Percentiles rank a stretch among this genome's conserved stretches.
phyloP scores from a whole-genome alignment of 2,113 vertebrate genomes.

The Nothoprocta pentlandii region DNA sequence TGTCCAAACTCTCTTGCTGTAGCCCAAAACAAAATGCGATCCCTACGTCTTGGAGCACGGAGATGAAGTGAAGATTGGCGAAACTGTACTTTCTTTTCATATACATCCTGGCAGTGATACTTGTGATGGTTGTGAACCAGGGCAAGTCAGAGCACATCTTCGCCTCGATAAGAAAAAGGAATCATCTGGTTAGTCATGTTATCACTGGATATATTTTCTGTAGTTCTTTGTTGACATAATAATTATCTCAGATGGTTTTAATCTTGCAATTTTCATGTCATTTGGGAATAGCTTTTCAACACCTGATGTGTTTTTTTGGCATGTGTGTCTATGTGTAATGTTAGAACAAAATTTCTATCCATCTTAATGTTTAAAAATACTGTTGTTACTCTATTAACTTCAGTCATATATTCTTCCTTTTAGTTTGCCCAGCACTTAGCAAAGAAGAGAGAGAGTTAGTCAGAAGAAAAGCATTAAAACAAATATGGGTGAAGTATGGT shows the following conservation, averaged over 20 bases:
- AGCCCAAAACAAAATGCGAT: conserved; percentile 93
- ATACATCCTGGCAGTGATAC: conserved; percentile 95
- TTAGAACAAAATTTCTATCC: neutral
- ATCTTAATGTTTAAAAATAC: neutral
- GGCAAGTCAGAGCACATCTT: conserved; percentile 96
- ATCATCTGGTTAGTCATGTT: conserved; percentile 76
- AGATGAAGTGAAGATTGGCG: conserved; percentile 97
- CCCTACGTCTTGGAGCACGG: conserved; percentile 91
- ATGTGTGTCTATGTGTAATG: neutral
- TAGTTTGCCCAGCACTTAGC: conserved; percentile 81
- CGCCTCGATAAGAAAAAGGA: conserved; percentile 89
- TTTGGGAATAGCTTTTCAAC: neutral
- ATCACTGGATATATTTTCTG: neutral
- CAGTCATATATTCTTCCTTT: conserved; percentile 40
- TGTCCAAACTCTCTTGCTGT: conserved; percentile 33
- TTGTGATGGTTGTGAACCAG: conserved; percentile 97
- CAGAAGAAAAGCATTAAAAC: conserved; percentile 93
- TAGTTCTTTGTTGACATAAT: neutral
- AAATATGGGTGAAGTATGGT: conserved; percentile 97
- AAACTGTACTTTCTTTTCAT: conserved; percentile 96
- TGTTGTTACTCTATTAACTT: neutral
- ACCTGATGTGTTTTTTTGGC: neutral
- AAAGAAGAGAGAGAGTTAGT: conserved; percentile 94
- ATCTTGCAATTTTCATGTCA: neutral
- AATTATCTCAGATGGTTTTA: neutral